Conservation (phyloP, 2,888 invertebrate species). For the Mantis religiosa region DNA sequence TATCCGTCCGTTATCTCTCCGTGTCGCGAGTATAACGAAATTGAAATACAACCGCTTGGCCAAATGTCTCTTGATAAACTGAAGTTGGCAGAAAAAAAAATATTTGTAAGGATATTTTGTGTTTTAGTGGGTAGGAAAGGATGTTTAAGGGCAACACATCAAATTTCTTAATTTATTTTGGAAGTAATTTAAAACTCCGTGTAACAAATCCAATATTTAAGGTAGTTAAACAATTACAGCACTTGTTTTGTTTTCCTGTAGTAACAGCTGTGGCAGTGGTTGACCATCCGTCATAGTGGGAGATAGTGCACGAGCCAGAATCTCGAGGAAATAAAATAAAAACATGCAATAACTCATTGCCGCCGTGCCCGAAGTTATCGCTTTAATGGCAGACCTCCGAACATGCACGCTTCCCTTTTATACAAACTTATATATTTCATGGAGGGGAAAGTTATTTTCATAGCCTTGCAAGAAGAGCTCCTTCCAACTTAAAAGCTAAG, state of each 20-base stretch:
- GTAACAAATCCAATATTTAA: no score
- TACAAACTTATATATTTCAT: slow-evolving; percentile 4
- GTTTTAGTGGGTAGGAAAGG: no score
- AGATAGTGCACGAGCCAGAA: background rate
- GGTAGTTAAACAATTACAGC: background rate
- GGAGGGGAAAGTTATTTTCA: slow-evolving; percentile 18
- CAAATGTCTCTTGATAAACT: no score
- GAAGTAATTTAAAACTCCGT: no score
- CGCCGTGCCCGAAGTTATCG: background rate
- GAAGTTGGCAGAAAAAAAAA: no score
- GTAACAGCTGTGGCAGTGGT: background rate
- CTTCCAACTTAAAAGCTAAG: slow-evolving; percentile 3
- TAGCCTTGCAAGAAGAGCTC: background rate
- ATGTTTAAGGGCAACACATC: no score
- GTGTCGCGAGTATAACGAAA: no score
- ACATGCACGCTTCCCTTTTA: background rate
- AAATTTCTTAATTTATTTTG: no score
- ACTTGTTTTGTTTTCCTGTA: background rate
- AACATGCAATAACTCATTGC: background rate
- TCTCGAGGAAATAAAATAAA: background rate
- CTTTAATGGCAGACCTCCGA: background rate
- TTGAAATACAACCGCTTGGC: no score
- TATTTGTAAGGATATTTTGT: no score
- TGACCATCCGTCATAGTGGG: background rate
- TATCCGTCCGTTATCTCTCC: no score